Base-by-base conservation (phyloP, 2,797 vertebrate species). In the Euthynnus affinis region DNA sequence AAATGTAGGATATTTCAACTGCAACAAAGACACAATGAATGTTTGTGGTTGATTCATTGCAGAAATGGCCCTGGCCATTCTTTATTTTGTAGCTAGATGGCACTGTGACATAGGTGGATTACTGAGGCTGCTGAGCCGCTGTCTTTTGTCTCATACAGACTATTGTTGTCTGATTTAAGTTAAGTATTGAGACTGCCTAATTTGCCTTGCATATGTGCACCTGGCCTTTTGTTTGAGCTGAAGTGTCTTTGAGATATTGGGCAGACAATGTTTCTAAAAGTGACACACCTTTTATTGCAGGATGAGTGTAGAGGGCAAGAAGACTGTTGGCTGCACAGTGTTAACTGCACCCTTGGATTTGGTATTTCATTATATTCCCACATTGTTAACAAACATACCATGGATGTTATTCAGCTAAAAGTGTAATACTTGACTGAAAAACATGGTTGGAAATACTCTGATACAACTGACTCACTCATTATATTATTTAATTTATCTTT, bases 81-180 rank as follows among this genome's bases (percentile, higher is more conserved):
- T 70, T 46, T 1, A 9, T 51, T 17, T 44, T 27, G 7, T 34
- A 14, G 74, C 85, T 90, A 94, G 93, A 78, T 91, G 92, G 88
- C 90, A 79, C 88, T 92, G 87, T 90, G 82, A 90, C 86, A 92
- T 77, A 75, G 57, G 14, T 49, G 10, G 40, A 57, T 46, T 0
- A 2, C 48, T 53, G 20, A 3, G 37, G 34, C n/a, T 29, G 8
- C 17, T 18, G 8, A 49, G 6, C 18, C 3, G 34, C 62, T 79
- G 49, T 78, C 76, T 85, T 87, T 89, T 89, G 84, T 91, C 64
- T 79, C 14, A 32, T 34, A 8, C 6, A 15, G 17, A 62, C 44
- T 40, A 65, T 85, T 85, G 73, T 80, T 88, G 71, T 83, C 71
- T 78, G 62, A 22, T 73, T 64, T 60, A 63, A 80, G 49, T 76